Conservation (phyloP, 2,888 invertebrate species). For the Brenthis daphne region DNA sequence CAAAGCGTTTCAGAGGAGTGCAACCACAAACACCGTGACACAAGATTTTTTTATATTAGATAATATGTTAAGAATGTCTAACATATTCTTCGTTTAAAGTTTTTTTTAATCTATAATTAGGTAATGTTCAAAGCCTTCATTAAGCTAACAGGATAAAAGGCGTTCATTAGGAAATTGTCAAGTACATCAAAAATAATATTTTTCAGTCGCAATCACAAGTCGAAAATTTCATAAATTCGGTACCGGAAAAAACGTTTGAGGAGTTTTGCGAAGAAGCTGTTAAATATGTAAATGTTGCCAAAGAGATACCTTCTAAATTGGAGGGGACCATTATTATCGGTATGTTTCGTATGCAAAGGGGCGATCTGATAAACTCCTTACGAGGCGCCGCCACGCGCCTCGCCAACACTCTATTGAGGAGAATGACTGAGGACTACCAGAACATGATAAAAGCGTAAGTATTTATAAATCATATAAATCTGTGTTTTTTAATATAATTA, state of each 20-base stretch:
- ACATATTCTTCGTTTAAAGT: no score
- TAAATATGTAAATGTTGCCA: conserved; percentile 84
- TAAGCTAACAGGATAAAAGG: no score
- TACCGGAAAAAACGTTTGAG: conserved; percentile 84
- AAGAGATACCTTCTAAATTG: conserved; percentile 82
- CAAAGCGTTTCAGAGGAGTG: no score
- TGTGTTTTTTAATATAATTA: no score
- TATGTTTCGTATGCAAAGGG: conserved; percentile 92
- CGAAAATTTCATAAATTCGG: conserved; percentile 85
- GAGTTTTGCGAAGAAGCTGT: conserved; percentile 83
- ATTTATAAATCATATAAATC: background rate
- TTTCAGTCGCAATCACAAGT: conserved; percentile 84
- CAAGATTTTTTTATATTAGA: no score
- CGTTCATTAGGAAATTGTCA: background rate
- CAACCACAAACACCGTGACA: no score
- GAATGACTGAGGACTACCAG: conserved; percentile 92
- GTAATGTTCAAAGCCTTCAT: no score
- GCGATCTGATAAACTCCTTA: conserved; percentile 88
- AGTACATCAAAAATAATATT: conserved; percentile 15
- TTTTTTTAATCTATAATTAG: no score
- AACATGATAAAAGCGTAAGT: conserved; percentile 87
- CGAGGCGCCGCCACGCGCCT: conserved; percentile 86
- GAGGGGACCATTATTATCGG: conserved; percentile 89
- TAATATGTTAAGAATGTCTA: no score
- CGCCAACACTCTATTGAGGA: conserved; percentile 85